These are phyloP conservation scores for Tholera decimalis DNA, from an alignment of 2,888 invertebrate genomes.

Conservation along the genomic window DNA sequence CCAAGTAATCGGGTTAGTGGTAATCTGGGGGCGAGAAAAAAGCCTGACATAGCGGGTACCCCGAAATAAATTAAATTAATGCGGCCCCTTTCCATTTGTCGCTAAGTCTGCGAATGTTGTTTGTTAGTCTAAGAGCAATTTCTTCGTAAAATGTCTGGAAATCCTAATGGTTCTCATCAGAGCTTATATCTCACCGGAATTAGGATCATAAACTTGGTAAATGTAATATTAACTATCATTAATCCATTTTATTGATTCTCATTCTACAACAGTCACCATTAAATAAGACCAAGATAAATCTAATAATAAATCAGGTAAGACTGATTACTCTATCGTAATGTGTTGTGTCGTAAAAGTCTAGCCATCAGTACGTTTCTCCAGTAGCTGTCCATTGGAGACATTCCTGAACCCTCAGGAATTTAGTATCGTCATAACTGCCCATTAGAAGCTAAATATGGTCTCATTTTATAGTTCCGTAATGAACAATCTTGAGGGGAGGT, in stretches of 20 bases:
- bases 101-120: slow-evolving; percentile 35
- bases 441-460: neutral
- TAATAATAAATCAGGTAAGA: neutral
- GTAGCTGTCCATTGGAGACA: neutral
- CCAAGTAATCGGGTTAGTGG: slow-evolving; percentile 72
- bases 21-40: slow-evolving; percentile 69
- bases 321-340: neutral
- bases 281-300: neutral
- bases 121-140: slow-evolving; percentile 32
- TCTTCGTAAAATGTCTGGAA: slow-evolving; percentile 4
- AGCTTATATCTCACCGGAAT: neutral
- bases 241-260: neutral
- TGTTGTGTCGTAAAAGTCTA: neutral
- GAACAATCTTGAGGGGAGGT: neutral
- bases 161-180: neutral
- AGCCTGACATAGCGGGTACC: slow-evolving; percentile 63
- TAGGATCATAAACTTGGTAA: neutral
- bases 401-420: neutral
- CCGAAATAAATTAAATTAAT: slow-evolving; percentile 74
- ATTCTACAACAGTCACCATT: neutral
- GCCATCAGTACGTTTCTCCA: neutral
- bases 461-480: slow-evolving; percentile 1
- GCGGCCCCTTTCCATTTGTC: slow-evolving; percentile 54
- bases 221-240: neutral
- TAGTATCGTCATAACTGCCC: neutral